phyloP scores from a whole-genome alignment of 2,113 vertebrate genomes.

The Tympanuchus pallidicinctus region DNA sequence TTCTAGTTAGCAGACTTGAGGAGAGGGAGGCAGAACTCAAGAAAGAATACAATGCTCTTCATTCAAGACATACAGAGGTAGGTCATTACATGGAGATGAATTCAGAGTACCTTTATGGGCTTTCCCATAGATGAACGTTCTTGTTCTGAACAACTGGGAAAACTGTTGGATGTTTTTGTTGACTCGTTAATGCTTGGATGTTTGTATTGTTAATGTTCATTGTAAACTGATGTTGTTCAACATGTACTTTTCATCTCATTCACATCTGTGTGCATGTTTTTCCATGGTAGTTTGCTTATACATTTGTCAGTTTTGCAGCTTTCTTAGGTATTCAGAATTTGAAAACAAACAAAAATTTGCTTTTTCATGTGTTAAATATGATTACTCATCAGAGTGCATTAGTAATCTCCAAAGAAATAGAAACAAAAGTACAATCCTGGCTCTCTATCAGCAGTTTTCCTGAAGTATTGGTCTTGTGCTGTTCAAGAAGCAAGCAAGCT shows the following conservation, averaged over 20 bases:
- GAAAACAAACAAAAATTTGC: neutral
- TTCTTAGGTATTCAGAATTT: neutral
- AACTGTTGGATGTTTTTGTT: neutral
- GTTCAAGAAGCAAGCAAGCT: neutral
- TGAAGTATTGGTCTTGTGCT: neutral
- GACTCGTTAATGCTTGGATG: neutral
- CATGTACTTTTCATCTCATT: neutral
- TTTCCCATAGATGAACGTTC: too few species aligned
- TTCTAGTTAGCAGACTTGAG: constrained; percentile 93
- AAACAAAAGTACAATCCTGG: neutral
- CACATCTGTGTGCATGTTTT: neutral
- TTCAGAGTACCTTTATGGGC: neutral
- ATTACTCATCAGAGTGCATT: neutral
- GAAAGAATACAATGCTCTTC: constrained; percentile 94
- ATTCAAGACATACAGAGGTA: constrained; percentile 98
- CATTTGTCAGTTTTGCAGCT: neutral
- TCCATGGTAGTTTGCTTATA: neutral
- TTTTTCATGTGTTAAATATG: neutral
- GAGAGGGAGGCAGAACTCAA: constrained; percentile 96
- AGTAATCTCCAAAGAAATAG: neutral
- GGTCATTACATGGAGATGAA: constrained; percentile 5
- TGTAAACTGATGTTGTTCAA: neutral
- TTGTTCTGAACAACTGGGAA: neutral
- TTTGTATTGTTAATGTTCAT: neutral
- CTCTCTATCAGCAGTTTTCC: neutral